Base-by-base conservation (phyloP, 2,113 vertebrate species). In the Elachura formosa region DNA sequence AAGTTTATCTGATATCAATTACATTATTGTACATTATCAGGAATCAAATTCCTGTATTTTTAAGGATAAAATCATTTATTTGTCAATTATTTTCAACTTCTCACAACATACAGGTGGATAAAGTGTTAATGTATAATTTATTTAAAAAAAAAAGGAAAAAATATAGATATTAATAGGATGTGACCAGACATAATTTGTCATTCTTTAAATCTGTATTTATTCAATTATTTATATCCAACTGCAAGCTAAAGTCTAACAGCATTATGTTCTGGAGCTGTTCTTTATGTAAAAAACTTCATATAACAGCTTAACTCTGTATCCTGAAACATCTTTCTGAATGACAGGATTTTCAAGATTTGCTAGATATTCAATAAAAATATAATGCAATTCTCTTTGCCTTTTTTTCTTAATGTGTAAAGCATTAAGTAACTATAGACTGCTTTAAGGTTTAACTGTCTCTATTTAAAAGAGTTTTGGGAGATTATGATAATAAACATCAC, bases 301-400 rank as follows among this genome's bases (percentile, higher is more conserved):
- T 8, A 4, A 0, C 4, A 48, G 5, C 3, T 67, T 54, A 64
- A 62, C 8, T 45, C 8, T 40, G 5, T 67, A 40, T n/a, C 25
- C 56, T 48, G 48, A 81, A 74, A 49, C 2, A 26, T 69, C 41
- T 46, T 26, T 18, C 15, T 22, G 28, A 9, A 36, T 49, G 4
- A 62, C 2, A 55, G 3, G 2, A 5, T 74, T 54, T 16, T 25
- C 9, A 64, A 4, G 4, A 48, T 66, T 40, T 6, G 0, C 38
- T 54, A 54, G 24, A 40, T 68, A 61, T 8, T 51, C 7, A 78
- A 36, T 51, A 24, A 38, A 89, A 85, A 2, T 12, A 1, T 17
- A 40, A 18, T n/a, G 1, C n/a, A n/a, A n/a, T 5, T 43, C 7
- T 67, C 4, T 67, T 34, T 43, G 5, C 3, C 12, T 17, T 24